phyloP scores from a whole-genome alignment of 2,113 vertebrate species.

The Candoia aspera region DNA sequence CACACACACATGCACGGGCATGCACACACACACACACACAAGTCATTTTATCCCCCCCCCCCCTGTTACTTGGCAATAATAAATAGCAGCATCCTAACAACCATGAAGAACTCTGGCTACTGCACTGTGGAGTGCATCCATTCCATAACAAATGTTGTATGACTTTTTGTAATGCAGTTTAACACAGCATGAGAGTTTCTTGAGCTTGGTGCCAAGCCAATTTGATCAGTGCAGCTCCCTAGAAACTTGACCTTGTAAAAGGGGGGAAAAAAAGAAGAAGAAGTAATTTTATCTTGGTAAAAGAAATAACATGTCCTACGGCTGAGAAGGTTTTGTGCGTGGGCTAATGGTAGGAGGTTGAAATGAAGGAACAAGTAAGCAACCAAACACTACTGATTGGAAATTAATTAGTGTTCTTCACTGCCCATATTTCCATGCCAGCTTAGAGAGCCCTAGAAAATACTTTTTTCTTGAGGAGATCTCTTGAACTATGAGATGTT shows the following conservation, averaged over 20 bases:
- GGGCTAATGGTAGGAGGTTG: constrained; percentile 49
- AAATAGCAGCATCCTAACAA: constrained; percentile 14
- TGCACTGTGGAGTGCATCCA: constrained; percentile 27
- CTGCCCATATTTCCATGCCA: not conserved
- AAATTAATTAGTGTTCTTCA: constrained; percentile 61
- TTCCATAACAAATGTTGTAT: constrained; percentile 38
- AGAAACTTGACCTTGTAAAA: constrained; percentile 63
- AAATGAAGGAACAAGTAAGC: constrained; percentile 64
- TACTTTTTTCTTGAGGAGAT: not conserved
- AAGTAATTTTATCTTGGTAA: constrained; percentile 53
- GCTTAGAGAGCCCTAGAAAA: constrained; percentile 9
- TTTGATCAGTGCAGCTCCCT: constrained; percentile 50
- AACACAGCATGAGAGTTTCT: constrained; percentile 54
- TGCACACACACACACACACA: not conserved
- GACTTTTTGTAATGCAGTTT: constrained; percentile 50
- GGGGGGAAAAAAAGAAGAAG: not conserved
- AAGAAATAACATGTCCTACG: constrained; percentile 61
- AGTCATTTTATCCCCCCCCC: constrained; percentile 25
- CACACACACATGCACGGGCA: not conserved
- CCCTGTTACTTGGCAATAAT: constrained; percentile 29
- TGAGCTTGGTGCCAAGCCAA: constrained; percentile 39
- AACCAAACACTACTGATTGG: constrained; percentile 45
- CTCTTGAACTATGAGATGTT: not conserved
- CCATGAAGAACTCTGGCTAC: constrained; percentile 30
- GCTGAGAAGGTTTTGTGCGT: constrained; percentile 44